Conservation (phyloP, 2,113 vertebrate genomes). For the Laticauda colubrina region DNA sequence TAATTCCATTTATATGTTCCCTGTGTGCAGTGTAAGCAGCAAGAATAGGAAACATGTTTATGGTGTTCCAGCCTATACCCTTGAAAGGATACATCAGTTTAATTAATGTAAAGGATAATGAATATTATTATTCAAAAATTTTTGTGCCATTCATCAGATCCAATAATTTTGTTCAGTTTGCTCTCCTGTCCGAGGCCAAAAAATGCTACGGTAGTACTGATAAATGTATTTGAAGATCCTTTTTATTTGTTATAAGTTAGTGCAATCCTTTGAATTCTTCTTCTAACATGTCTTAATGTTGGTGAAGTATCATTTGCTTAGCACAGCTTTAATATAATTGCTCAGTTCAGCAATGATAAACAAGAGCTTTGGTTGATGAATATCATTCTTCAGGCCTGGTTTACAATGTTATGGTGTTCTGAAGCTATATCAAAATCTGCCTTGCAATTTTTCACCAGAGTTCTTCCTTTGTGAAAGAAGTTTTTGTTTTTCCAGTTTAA, state of each 20-base stretch:
- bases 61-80: background rate
- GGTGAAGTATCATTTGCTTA: background rate
- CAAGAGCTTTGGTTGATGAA: background rate
- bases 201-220: constrained; percentile 12
- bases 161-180: constrained; percentile 13
- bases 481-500: background rate
- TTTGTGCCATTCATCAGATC: constrained; percentile 17
- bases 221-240: constrained; percentile 23
- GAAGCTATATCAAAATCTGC: background rate
- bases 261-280: constrained; percentile 28
- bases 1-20: constrained; percentile 36
- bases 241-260: constrained; percentile 22
- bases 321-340: background rate
- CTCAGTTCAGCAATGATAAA: too few relatives aligned
- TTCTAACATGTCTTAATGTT: constrained; percentile 44
- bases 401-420: background rate
- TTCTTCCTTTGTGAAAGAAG: background rate
- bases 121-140: constrained; percentile 20
- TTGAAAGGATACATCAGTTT: background rate
- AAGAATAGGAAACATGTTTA: background rate
- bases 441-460: background rate
- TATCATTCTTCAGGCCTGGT: background rate
- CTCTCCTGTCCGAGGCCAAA: background rate
- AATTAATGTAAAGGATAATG: constrained; percentile 23
- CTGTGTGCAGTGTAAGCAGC: background rate